Evolutionary conservation across 1,140 invertebrate genomes (phyloP).

Genomic region (Aphelenchoides besseyi): DNA sequence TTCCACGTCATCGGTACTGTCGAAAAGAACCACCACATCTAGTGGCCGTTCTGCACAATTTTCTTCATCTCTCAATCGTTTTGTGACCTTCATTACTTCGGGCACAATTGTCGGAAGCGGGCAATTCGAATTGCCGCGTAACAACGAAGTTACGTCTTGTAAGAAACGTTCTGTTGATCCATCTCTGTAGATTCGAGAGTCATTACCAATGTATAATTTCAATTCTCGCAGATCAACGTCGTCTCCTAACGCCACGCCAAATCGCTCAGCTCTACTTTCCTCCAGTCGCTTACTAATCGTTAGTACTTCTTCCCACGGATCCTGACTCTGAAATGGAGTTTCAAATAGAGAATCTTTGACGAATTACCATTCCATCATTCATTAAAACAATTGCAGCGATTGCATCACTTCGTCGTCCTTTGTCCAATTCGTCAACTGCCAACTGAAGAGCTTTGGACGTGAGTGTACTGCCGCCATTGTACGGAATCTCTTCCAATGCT

Average conservation of each 20-base stretch:
- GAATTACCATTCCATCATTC: slow-evolving; percentile 55
- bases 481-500: slow-evolving; percentile 56
- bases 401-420: slow-evolving; percentile 47
- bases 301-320: slow-evolving; percentile 51
- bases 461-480: slow-evolving; percentile 52
- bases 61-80: neutral
- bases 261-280: slow-evolving; percentile 46
- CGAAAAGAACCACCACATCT: slow-evolving; percentile 48
- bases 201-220: slow-evolving; percentile 44
- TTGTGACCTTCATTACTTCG: neutral
- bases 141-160: slow-evolving; percentile 44
- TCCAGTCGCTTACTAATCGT: slow-evolving; percentile 35
- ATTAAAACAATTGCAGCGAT: slow-evolving; percentile 51
- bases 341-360: too few species aligned
- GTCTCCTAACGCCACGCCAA: slow-evolving; percentile 56
- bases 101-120: neutral
- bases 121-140: neutral
- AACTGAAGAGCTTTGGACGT: slow-evolving; percentile 56
- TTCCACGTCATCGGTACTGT: slow-evolving; percentile 35
- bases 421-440: slow-evolving; percentile 49
- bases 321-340: slow-evolving; percentile 39
- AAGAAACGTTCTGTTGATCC: slow-evolving; percentile 45
- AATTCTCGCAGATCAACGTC: slow-evolving; percentile 56
- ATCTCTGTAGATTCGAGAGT: slow-evolving; percentile 52
- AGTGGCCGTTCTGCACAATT: neutral